Percentiles rank a stretch among this genome's conserved stretches.
Conservation (phyloP, 2,888 invertebrate species). For the Xylocampa areola region DNA sequence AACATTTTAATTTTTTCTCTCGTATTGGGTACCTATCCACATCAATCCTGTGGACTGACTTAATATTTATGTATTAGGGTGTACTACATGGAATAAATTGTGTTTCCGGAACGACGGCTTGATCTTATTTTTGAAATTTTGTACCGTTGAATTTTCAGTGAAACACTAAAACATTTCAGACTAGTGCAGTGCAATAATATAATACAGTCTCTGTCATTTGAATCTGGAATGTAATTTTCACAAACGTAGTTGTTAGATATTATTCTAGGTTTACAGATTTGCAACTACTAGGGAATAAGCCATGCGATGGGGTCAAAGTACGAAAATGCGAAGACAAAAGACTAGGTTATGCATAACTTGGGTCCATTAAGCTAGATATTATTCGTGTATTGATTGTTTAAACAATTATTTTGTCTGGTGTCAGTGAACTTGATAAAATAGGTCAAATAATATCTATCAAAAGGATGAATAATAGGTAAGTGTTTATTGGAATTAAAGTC, state of each 20-base stretch:
- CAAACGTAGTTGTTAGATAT: too few relatives aligned
- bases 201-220: not conserved
- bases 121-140: conserved; percentile 5
- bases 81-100: conserved; percentile 38
- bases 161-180: not conserved
- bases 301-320: not conserved
- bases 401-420: not conserved
- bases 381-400: conserved; percentile 18
- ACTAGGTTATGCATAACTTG: not conserved
- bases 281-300: not conserved
- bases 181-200: not conserved
- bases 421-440: conserved; percentile 15
- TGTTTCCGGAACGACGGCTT: conserved; percentile 2
- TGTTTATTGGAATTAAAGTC: not conserved
- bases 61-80: conserved; percentile 37
- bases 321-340: not conserved
- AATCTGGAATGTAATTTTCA: not conserved
- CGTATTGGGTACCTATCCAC: not conserved
- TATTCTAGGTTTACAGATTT: too few relatives aligned
- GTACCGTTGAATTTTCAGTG: not conserved
- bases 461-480: not conserved
- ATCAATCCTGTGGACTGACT: conserved; percentile 11
- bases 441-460: conserved; percentile 7
- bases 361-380: conserved; percentile 1
- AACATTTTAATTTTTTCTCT: conserved; percentile 38